Base-by-base conservation (phyloP, 1,140 invertebrate species). In the Lordiphosa stackelbergi region DNA sequence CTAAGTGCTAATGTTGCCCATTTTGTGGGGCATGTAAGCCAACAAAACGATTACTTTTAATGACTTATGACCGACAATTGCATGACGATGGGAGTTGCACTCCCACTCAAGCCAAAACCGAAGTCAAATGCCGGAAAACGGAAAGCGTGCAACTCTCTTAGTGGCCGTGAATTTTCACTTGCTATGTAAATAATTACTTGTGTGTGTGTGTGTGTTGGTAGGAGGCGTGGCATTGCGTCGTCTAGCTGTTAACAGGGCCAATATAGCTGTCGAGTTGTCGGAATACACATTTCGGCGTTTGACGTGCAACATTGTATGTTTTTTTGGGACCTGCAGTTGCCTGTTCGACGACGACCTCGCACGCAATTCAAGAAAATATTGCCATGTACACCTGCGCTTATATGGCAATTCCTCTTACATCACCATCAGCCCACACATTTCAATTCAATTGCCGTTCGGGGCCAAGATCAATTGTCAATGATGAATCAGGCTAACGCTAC, bases 41-140 rank as follows among this genome's bases (percentile, higher is more conserved):
- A 84, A 81, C 75, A 81, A 81, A 81, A 81, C 75, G 75, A 81
- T 81, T 81, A 81, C 75, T 72, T 81, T 83, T 81, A 83, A 81
- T 83, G 75, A 65, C 77, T 83, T 81, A 83, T 83, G 72, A 56
- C 75, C 74, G 75, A 73, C 74, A 75, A 63, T 81, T 75, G 74
- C 74, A 79, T 75, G 74, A 69, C 61, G 68, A 53, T 47, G 53
- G 16, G 10, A 24, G 22, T 11, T n/a, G 8, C 19, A 28, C 5
- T 28, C 10, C 36, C 2, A 52, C 36, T 40, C 48, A 49, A 31
- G 10, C 28, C 34, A n/a, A 53, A 42, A 38, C 52, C 9, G 48
- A 28, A 48, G 13, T 31, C 28, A 31, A 31, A 12, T 10, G 7
- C 4, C 45, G 11, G 13, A 41, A 65, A 34, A 42, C 40, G 41